phyloP scores from a whole-genome alignment of 1,140 invertebrate species.

The Pseudomyrmex flavicornis region DNA sequence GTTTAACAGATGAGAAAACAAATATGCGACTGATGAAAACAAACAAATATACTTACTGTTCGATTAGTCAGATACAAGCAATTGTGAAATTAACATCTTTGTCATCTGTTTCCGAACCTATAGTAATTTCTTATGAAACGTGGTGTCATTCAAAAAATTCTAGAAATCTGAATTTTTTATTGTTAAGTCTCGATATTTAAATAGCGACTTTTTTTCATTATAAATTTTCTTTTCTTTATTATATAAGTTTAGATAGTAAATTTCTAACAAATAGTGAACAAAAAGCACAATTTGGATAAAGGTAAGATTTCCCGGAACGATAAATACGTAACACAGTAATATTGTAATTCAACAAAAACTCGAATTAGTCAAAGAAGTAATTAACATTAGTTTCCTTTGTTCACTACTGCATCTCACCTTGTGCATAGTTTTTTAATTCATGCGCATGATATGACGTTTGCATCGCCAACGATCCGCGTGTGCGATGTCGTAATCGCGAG shows the following conservation, averaged over 20 bases:
- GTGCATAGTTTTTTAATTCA: conserved; percentile 7
- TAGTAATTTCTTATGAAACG: neutral
- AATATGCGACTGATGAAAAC: neutral
- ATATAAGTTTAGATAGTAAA: too few relatives aligned
- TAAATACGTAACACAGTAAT: neutral
- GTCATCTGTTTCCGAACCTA: neutral
- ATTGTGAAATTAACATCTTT: neutral
- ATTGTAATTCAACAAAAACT: neutral
- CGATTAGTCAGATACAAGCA: neutral
- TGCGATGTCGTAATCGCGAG: conserved; percentile 28
- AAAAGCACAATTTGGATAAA: too few relatives aligned
- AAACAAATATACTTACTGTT: neutral
- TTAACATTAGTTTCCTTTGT: neutral
- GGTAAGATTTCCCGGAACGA: neutral
- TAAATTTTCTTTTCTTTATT: too few relatives aligned
- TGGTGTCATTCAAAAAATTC: neutral
- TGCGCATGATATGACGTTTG: neutral
- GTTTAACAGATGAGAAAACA: neutral
- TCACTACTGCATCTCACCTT: neutral
- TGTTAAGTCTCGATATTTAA: too few relatives aligned
- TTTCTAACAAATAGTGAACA: too few relatives aligned
- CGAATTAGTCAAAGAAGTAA: neutral
- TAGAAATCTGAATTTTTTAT: too few relatives aligned
- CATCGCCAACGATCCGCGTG: neutral
- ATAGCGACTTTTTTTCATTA: too few relatives aligned